These are phyloP conservation scores for Sarcophaga caerulescens DNA, from an alignment of 2,888 invertebrate species.

Conservation along the genomic window DNA sequence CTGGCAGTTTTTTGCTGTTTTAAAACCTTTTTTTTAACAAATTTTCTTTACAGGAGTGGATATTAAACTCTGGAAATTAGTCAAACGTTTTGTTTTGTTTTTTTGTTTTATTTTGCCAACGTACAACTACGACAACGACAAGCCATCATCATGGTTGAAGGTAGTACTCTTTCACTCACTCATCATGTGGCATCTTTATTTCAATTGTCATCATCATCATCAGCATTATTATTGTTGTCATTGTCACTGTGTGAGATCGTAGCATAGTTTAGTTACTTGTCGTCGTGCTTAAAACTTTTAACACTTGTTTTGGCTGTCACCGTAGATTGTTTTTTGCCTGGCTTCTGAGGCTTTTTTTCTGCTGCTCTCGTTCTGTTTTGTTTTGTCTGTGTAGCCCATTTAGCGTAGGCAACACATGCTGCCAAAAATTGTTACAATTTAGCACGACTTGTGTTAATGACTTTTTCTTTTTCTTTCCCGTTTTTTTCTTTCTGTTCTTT, in stretches of 20 bases:
- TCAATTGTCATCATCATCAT: conserved; percentile 49
- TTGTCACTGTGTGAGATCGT: neutral
- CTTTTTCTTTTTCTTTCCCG: conserved; percentile 17
- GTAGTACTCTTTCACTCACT: neutral
- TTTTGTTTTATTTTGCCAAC: no score
- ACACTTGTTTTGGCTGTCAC: conserved; percentile 55
- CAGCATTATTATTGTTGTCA: conserved; percentile 20
- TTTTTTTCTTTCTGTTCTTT: neutral
- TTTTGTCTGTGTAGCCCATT: conserved; percentile 27
- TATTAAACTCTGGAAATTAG: no score
- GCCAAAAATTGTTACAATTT: conserved; percentile 62
- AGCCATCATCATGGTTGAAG: no score
- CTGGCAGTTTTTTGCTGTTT: neutral
- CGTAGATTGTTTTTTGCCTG: conserved; percentile 7
- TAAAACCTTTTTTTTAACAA: no score
- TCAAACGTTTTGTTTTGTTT: no score
- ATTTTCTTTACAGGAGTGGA: no score
- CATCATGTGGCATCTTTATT: conserved; percentile 7
- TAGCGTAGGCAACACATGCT: conserved; percentile 59
- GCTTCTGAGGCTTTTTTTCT: neutral
- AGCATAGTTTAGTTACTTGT: neutral
- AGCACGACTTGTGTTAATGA: conserved; percentile 59
- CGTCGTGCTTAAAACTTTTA: conserved; percentile 48
- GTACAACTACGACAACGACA: no score
- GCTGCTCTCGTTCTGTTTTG: conserved; percentile 2